Base-by-base conservation (phyloP, 1,140 invertebrate genomes). In the Coboldia fuscipes region DNA sequence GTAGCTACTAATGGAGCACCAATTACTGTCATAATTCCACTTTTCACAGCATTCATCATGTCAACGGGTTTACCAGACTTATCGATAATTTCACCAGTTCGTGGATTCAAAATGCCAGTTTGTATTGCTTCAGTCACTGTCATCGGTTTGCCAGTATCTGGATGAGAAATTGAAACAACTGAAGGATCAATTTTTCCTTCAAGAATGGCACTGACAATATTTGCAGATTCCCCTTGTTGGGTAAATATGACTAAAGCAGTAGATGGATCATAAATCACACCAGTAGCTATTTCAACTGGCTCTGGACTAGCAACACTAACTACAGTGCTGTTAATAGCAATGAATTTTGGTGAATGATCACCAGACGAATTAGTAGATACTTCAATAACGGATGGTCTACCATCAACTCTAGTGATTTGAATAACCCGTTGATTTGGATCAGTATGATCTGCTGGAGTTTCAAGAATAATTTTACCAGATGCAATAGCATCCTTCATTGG, bases 401-500 rank as follows among this genome's bases (percentile, higher is more conserved):
- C 72, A 13, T 53, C 54, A 12, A 67, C 52, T 42, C 65, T 70
- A 2, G 67, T 74, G 30, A 72, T 63, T 43, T 70, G 65, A 37
- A 73, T 62, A 12, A 70, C 45, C 46, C 65, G 61, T 39, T 68
- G 64, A 42, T 56, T 58, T 8, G 50, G 47, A 13, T 45, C 44
- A 23, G 61, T 52, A 41, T 65, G 47, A 13, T 66, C 51, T 26
- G 64, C 60, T 26, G 49, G 54, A 7, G 58, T 50, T 40, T 71
- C 61, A n/a, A 74, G 46, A 24, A 72, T 57, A 15, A 88, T 63
- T 34, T 71, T 68, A 26, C 64, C 62, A 42, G 65, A 62, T 24
- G 64, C 58, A 32, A 94, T 75, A 7, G 84, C 83, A 50, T 83
- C 72, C 48, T 75, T 72, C 63, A 94, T 72, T 5, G 72, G 73